Evolutionary conservation across 2,113 vertebrate genomes (phyloP).

Genomic region (Spheniscus mendiculus): DNA sequence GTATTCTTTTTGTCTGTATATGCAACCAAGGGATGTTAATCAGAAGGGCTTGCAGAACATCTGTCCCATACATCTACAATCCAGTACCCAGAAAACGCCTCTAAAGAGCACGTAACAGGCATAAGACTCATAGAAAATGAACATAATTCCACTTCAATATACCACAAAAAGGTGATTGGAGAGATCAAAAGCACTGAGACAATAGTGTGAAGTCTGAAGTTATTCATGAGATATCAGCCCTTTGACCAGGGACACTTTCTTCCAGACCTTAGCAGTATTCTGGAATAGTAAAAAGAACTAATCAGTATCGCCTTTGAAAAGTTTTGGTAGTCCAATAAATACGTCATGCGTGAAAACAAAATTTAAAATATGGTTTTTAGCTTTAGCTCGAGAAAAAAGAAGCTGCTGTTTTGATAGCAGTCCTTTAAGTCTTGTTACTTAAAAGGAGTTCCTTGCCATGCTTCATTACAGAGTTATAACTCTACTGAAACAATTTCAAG

Average conservation of each 20-base stretch:
- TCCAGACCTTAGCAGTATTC: background rate
- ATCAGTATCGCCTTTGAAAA: background rate
- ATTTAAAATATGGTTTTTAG: background rate
- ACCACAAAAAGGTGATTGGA: background rate
- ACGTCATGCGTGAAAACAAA: background rate
- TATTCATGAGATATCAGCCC: background rate
- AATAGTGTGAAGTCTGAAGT: background rate
- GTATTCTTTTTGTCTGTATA: background rate
- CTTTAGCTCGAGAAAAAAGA: background rate
- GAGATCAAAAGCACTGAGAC: background rate
- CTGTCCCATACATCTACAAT: background rate
- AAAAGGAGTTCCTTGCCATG: background rate
- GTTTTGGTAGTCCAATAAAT: background rate
- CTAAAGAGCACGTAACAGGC: background rate
- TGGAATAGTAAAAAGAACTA: background rate
- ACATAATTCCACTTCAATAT: background rate
- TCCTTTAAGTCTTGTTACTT: background rate
- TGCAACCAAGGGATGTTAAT: background rate
- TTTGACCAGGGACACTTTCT: background rate
- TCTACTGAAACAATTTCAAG: background rate
- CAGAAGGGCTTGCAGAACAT: background rate
- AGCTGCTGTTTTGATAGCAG: background rate
- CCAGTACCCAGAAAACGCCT: background rate
- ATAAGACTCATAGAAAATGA: background rate
- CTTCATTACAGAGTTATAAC: conserved; percentile 9